Evolutionary conservation across 1,140 invertebrate species (phyloP).

Genomic region (Harlomillsia oculata): DNA sequence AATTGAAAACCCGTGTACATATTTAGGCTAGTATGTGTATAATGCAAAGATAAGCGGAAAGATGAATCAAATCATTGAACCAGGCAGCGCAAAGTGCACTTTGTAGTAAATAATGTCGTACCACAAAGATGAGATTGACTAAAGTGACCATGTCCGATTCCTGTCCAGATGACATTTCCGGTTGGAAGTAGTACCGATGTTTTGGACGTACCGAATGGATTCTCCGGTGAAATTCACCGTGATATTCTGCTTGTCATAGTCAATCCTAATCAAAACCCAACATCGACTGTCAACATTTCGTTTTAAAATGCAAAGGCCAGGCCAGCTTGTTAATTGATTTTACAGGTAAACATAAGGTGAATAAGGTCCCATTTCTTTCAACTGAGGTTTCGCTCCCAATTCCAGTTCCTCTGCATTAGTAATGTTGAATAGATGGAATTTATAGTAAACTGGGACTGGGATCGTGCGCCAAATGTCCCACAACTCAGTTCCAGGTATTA

Average conservation of each 20-base stretch:
- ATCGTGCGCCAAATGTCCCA: neutral
- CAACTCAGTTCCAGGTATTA: neutral
- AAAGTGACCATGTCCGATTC: constrained; percentile 19
- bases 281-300: neutral
- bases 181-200: constrained; percentile 8
- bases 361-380: constrained; percentile 20
- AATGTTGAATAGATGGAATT: constrained; percentile 19
- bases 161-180: constrained; percentile 3
- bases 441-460: constrained; percentile 3
- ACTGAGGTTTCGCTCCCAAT: constrained; percentile 1
- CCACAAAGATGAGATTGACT: constrained; percentile 24
- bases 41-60: neutral
- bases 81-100: neutral
- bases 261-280: neutral
- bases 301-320: neutral
- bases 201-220: constrained; percentile 11
- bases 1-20: neutral
- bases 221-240: neutral
- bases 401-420: constrained; percentile 13
- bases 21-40: neutral
- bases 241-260: constrained; percentile 22
- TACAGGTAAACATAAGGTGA: constrained; percentile 15
- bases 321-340: neutral
- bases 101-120: neutral
- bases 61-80: neutral